A percentile compares a stretch with the other conserved stretches of the same genome.
Evolutionary conservation across 2,888 invertebrate species (phyloP).

Genomic region (Zele albiditarsus): DNA sequence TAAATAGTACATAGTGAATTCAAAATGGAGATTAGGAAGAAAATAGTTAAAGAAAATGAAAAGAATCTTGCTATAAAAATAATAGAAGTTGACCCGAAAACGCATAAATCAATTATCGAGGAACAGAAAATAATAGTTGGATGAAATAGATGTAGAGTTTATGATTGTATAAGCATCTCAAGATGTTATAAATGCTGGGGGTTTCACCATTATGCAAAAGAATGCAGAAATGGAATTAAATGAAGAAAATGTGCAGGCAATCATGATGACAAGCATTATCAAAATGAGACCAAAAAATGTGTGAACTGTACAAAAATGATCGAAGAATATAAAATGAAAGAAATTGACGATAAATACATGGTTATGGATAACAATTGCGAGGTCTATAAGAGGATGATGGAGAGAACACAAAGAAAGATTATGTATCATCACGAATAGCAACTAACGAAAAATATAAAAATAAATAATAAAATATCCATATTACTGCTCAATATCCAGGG

Average conservation of each 20-base stretch:
- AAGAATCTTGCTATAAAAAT: too few relatives aligned
- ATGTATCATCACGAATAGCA: slow-evolving; percentile 41
- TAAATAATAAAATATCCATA: neutral
- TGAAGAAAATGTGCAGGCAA: slow-evolving; percentile 44
- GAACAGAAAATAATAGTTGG: neutral
- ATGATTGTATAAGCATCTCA: neutral
- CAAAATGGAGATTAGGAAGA: too few relatives aligned
- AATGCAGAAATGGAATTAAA: slow-evolving; percentile 27
- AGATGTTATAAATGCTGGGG: slow-evolving; percentile 38
- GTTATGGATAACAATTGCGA: slow-evolving; percentile 33
- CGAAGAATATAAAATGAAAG: slow-evolving; percentile 30
- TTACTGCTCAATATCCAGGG: slow-evolving; percentile 25
- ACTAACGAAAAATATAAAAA: neutral
- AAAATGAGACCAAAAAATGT: slow-evolving; percentile 28
- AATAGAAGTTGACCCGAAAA: neutral
- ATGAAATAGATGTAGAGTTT: neutral
- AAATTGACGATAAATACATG: slow-evolving; percentile 15
- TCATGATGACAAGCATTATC: slow-evolving; percentile 34
- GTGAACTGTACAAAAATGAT: slow-evolving; percentile 38
- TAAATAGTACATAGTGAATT: too few relatives aligned
- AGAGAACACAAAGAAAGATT: slow-evolving; percentile 30
- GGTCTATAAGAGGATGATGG: slow-evolving; percentile 19
- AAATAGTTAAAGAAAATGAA: too few relatives aligned
- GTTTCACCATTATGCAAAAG: slow-evolving; percentile 40
- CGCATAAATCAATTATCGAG: neutral